These are phyloP conservation scores for Torymus texanus DNA, from an alignment of 2,888 invertebrate genomes.

Conservation along the genomic window DNA sequence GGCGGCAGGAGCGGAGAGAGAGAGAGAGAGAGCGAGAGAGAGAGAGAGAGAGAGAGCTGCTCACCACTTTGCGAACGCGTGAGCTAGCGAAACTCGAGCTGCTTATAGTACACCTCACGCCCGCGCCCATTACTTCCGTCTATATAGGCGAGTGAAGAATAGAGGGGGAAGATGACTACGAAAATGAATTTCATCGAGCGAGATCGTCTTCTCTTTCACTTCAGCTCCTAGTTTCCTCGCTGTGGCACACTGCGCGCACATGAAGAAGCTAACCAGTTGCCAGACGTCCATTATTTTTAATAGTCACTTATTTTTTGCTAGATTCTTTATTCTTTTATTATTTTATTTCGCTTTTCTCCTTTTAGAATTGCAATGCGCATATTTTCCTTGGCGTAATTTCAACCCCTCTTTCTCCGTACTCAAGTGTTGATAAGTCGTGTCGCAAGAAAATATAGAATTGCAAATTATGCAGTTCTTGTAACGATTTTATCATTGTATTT, in stretches of 20 bases:
- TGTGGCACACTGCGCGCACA: no score
- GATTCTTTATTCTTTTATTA: background rate
- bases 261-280: background rate
- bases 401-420: no score
- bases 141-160: constrained; percentile 1
- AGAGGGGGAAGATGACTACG: background rate
- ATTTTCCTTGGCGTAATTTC: background rate
- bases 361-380: background rate
- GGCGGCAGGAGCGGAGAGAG: background rate
- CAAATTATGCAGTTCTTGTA: no score
- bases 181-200: constrained; percentile 46
- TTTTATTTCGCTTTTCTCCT: background rate
- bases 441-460: no score
- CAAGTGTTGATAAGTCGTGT: no score
- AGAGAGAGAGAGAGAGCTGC: background rate
- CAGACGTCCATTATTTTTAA: constrained; percentile 46
- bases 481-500: no score
- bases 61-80: constrained; percentile 41
- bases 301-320: constrained; percentile 9
- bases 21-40: no score
- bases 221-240: background rate
- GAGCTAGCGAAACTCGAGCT: constrained; percentile 35
- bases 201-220: background rate
- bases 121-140: constrained; percentile 20
- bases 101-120: constrained; percentile 26